Evolutionary conservation across 2,888 invertebrate species (phyloP), one percentile per base, ranked within the genome.

Genomic region (Scrobipalpa costella): DNA sequence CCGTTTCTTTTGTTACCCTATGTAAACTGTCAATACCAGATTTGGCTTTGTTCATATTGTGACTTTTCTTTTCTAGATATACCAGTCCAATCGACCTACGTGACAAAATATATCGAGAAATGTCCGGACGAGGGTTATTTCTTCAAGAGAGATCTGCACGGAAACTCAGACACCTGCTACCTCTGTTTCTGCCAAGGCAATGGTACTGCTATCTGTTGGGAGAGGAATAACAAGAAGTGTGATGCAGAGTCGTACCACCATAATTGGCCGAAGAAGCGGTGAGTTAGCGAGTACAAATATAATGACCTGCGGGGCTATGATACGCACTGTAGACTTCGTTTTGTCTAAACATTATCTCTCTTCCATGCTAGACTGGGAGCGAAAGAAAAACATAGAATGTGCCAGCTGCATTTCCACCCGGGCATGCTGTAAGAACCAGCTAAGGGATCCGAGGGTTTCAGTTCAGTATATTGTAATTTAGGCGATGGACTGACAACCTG

Each of bases 171-270:
- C 1, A 75, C 63, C 0, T 90, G 90, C 68, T 73, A 71, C 62
- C 77, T 88, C 0, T 90, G 90, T 73, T 85, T 88, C 75, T 90
- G 89, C 47, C 78, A 79, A 57, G 67, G 68, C 1, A 73, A 80
- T 5, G 69, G 73, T 2, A 74, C 71, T 0, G 84, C 87, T 0
- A 57, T 79, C 7, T 89, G 89, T 68, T 86, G 86, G 84, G 71
- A 62, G 34, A 70, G 85, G 40, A 77, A 82, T 1, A 77, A 72
- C 60, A 74, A 63, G 6, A 67, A 77, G 5, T 88, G 89, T 64
- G 77, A 83, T 15, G 68, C 58, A 0, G 75, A 79, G 33, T 71
- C 71, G 15, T 81, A 80, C 47, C 73, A 71, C 15, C 75, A 74
- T 17, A 72, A 71, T 57, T 67, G 68, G 2, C 62, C 73, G 21